Percentiles rank a stretch among this genome's conserved stretches.
phyloP scores from a whole-genome alignment of 2,888 invertebrate species.

The Listrodromus nycthemerus region DNA sequence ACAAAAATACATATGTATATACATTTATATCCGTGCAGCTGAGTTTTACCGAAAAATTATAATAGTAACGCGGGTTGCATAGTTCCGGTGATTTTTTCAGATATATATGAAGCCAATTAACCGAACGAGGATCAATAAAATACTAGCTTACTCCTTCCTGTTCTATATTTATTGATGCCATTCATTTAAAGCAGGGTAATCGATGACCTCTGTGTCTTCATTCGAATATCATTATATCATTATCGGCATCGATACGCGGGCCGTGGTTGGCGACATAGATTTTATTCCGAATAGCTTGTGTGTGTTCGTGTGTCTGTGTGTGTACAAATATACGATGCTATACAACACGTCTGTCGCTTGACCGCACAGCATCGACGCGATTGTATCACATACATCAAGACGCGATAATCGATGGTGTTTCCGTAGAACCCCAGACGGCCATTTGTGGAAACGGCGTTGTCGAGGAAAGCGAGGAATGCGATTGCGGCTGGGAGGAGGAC shows the following conservation, averaged over 20 bases:
- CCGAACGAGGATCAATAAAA: conserved; percentile 32
- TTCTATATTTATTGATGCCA: conserved; percentile 38
- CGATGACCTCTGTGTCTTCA: no score
- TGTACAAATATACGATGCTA: neutral
- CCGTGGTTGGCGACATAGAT: conserved; percentile 27
- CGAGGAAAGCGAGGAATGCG: conserved; percentile 98
- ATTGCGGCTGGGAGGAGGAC: conserved; percentile 98
- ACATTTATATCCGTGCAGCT: neutral
- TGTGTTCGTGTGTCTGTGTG: neutral
- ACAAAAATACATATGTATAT: no score
- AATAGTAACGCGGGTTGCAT: conserved; percentile 9
- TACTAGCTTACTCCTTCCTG: conserved; percentile 1
- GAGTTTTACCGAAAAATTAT: conserved; percentile 25
- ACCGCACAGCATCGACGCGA: conserved; percentile 27
- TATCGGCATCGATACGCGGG: conserved; percentile 27
- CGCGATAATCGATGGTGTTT: conserved; percentile 71
- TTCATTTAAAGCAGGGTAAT: neutral
- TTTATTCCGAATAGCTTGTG: conserved; percentile 15
- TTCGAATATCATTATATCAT: no score
- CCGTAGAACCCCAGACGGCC: conserved; percentile 93
- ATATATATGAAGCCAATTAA: conserved; percentile 24
- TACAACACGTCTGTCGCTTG: conserved; percentile 31
- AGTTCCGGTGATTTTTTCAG: neutral
- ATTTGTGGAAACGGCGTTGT: conserved; percentile 99
- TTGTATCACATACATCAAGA: conserved; percentile 55